Base-by-base conservation (phyloP, 1,140 invertebrate genomes). In the Catajapyx aquilonaris region DNA sequence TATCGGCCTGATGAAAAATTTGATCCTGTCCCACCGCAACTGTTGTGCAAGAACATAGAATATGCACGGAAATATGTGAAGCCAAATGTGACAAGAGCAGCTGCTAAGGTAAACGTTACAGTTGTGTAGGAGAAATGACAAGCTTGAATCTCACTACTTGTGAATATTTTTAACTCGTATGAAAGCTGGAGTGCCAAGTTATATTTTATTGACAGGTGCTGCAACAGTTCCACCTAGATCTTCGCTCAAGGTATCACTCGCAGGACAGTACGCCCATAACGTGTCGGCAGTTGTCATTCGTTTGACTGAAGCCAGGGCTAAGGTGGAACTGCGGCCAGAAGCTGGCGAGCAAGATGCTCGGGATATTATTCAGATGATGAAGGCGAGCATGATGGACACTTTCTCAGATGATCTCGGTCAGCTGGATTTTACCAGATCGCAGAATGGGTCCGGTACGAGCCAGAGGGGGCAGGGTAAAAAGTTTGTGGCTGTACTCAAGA, bases 1-100 rank as follows among this genome's bases (percentile, higher is more conserved):
- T 9, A 13, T 28, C 56, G 59, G 33, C 53, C 56, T n/a, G 61
- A 59, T 4, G 72, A 78, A 45, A 51, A 60, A 3, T 51, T 80
- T 20, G 75, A 86, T 57, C 53, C 67, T 1, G 64, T 95, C 39
- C 79, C 86, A 5, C 59, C 71, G 22, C 60, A 69, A 31, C 54
- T 87, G 21, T 60, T 94, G 1, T 68, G 81, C 32, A 88, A 91
- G 60, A 94, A 91, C 51, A 78, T 94, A 33, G 77, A 78, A 1
- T 94, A 93, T 62, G 83, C 87, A 1, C 69, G 76, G 37, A 78
- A 86, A 54, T 86, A 88, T 61, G 79, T 91, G 0, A 70, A 77
- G 45, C 85, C 88, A 10, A 69, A 69, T 50, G 58, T 95, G 32
- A 73, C 69, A 33, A 49, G 49, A 15, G 69, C 70, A 34, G 84